A percentile compares a stretch with the other conserved stretches of the same genome.
phyloP scores from a whole-genome alignment of 2,113 vertebrate genomes.

The Oreochromis niloticus region DNA sequence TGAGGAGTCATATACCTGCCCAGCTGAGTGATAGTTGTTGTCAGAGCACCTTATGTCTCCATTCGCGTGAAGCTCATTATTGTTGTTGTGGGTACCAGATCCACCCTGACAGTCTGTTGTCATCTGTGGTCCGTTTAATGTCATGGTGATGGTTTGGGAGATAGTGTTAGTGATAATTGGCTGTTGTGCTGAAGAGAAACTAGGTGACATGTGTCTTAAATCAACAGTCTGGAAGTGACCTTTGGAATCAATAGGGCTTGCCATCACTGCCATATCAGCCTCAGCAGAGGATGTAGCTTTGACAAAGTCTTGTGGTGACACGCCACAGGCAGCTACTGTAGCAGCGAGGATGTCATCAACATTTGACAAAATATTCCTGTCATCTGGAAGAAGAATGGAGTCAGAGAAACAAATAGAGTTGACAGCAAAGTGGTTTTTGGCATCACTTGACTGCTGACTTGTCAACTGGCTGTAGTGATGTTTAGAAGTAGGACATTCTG shows the following conservation, averaged over 20 bases:
- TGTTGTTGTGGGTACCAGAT: constrained; percentile 67
- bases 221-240: constrained; percentile 82
- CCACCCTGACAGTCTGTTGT: constrained; percentile 77
- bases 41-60: constrained; percentile 70
- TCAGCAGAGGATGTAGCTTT: constrained; percentile 83
- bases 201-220: constrained; percentile 78
- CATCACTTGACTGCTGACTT: constrained; percentile 76
- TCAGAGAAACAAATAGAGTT: constrained; percentile 95
- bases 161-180: constrained; percentile 78
- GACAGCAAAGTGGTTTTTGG: constrained; percentile 91
- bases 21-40: constrained; percentile 74
- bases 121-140: constrained; percentile 84
- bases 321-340: constrained; percentile 91
- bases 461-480: constrained; percentile 82
- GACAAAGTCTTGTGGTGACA: constrained; percentile 90
- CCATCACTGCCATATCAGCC: constrained; percentile 74
- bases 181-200: constrained; percentile 77
- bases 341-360: constrained; percentile 96
- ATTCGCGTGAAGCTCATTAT: constrained; percentile 75
- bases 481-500: constrained; percentile 82
- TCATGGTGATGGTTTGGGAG: constrained; percentile 77
- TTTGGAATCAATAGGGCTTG: constrained; percentile 78
- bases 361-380: constrained; percentile 93
- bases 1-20: constrained; percentile 70
- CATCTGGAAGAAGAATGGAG: constrained; percentile 89